Conservation (phyloP, 53 echinoderm and acorn worm species). For the Antedon mediterranea region DNA sequence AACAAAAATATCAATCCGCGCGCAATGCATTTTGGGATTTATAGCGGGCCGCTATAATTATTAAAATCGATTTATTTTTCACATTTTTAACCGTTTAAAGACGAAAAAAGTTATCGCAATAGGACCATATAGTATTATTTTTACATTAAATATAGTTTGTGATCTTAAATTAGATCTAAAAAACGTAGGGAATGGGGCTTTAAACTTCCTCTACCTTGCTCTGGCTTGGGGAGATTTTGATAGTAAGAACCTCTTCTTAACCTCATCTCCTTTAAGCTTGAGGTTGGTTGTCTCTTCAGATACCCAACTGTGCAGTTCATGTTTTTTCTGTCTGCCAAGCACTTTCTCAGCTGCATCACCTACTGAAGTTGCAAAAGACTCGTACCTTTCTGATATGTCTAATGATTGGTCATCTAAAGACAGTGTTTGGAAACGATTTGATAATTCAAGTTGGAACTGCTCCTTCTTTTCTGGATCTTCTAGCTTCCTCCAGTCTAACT, state of each 20-base stretch:
- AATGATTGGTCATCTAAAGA: neutral
- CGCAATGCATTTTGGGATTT: too few relatives aligned
- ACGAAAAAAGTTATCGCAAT: too few relatives aligned
- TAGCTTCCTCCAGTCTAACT: constrained; percentile 6
- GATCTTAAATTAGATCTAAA: too few relatives aligned
- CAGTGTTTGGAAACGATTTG: constrained; percentile 7
- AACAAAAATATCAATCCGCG: too few relatives aligned
- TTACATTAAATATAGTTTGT: too few relatives aligned
- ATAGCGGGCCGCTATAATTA: too few relatives aligned
- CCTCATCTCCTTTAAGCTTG: constrained; percentile 9
- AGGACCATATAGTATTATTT: too few relatives aligned
- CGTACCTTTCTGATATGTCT: constrained; percentile 10
- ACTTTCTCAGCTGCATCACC: constrained; percentile 9
- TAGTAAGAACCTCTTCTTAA: constrained; percentile 1
- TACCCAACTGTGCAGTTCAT: constrained; percentile 20
- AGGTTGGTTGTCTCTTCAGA: constrained; percentile 6
- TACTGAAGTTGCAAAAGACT: constrained; percentile 5
- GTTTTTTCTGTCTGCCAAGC: constrained; percentile 2
- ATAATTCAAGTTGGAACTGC: constrained; percentile 11
- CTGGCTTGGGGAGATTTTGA: constrained; percentile 2
- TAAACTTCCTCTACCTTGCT: constrained; percentile 8
- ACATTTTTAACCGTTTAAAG: too few relatives aligned
- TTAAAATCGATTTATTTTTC: too few relatives aligned
- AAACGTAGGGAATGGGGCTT: too few relatives aligned
- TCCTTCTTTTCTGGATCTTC: neutral